Conservation (phyloP, 2,797 vertebrate genomes). For the Urocyon cinereoargenteus region DNA sequence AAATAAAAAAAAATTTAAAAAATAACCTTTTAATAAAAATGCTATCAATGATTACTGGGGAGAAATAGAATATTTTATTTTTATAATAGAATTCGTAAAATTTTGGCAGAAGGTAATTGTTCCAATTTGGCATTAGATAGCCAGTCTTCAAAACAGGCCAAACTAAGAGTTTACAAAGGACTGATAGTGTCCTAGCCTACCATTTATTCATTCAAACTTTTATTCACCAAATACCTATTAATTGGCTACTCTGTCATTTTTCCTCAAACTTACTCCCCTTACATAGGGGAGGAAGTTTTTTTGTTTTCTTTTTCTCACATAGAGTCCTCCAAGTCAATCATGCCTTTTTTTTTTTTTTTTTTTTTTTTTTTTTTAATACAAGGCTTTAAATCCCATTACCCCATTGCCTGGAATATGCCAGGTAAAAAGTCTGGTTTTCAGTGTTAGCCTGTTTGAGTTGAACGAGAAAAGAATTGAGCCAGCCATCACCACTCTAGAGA, state of each 20-base stretch:
- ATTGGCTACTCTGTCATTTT: neutral
- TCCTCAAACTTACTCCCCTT: neutral
- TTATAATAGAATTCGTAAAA: neutral
- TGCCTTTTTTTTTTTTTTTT: neutral
- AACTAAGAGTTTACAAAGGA: neutral
- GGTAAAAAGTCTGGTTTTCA: neutral
- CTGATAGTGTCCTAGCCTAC: neutral
- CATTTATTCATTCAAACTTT: neutral
- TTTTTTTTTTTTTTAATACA: neutral
- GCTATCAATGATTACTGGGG: neutral
- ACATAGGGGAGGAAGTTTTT: no score
- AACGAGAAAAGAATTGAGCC: neutral
- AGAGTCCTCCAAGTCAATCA: neutral
- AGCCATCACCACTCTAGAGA: neutral
- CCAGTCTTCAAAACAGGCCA: slow-evolving; percentile 29
- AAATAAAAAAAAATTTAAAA: neutral
- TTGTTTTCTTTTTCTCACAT: neutral
- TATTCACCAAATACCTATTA: neutral
- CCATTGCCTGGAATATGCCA: neutral
- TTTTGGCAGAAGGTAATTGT: neutral
- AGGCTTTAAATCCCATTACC: neutral
- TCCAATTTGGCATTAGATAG: neutral
- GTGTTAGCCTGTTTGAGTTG: neutral
- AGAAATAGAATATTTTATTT: neutral
- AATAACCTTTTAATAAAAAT: neutral